Evolutionary conservation across 2,888 invertebrate genomes (phyloP), one percentile per base, ranked within the genome.

Genomic region (Agapostemon virescens): DNA sequence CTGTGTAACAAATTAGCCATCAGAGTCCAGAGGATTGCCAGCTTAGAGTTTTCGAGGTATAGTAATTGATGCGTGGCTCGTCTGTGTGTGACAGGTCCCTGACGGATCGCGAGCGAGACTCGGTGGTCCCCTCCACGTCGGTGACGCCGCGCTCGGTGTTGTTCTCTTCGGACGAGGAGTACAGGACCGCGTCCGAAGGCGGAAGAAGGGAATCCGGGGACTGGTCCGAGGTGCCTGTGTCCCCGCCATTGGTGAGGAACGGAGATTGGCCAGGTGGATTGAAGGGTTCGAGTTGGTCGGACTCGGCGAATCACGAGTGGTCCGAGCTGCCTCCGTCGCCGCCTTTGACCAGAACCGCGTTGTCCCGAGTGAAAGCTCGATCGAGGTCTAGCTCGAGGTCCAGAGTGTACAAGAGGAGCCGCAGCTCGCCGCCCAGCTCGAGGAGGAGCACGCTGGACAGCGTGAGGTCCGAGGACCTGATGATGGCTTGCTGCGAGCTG

Each of bases 161-260:
- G 20, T 96, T 97, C 89, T 97, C 97, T 0, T 97, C 97, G 0
- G 97, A 97, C 89, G 97, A 97, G 90, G 97, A 97, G 90, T 97
- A 97, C 89, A 94, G 96, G 89, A 97, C 97, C 0, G 97, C 97
- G 15, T 97, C 97, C 0, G 97, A 97, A 93, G 96, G 96, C 69
- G 96, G 96, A 0, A 93, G 96, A n/a, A 93, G 97, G 67, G 96
- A 97, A 87, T 97, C 96, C 85, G 96, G 96, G 30, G 97, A 97
- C 90, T 97, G 97, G 97, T 96, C 96, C 38, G 97, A 95, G 83
- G 94, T 94, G 64, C 94, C 94, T 2, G 93, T 94, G 0, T 94
- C 94, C 1, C 95, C 95, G 1, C 91, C 95, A 9, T 93, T 93
- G 0, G 86, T 89, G 13, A 86, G 89, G 20, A 90, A 91, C 55